Evolutionary conservation across 2,797 vertebrate species (phyloP), one percentile per base, ranked within the genome.

Genomic region (Melanotaenia trifasciata): DNA sequence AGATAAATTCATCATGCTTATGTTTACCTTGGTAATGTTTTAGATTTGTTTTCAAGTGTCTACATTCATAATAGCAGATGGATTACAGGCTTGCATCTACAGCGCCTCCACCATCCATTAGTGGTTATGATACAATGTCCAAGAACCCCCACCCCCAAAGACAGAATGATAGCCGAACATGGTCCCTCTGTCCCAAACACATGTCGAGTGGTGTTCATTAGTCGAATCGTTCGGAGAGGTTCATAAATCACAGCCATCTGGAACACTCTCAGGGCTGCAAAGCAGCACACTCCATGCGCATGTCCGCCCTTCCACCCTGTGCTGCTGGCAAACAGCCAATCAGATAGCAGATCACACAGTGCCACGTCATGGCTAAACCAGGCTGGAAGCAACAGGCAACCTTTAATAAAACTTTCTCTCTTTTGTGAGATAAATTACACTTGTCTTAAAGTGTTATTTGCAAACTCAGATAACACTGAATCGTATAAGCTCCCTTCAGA

Each of bases 171-270:
- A 60, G 79, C 36, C 38, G 65, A 77, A 86, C 87, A 87, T 54
- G 38, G 57, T 63, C 70, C 75, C 79, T 64, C 79, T 71, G 50
- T 86, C 77, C 84, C 78, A 45, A 87, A 86, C 87, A 84, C 89
- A 72, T 87, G 88, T 87, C 33, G 84, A 26, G 72, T 16, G 24
- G 74, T 58, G 74, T 87, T 87, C 83, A 79, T 90, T 89, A 86
- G 88, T 84, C 76, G 69, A 81, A 53, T 70, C 58, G 0, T 85
- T 90, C 72, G 14, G 74, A 85, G 72, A 75, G 78, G 66, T 89
- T 80, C 85, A 84, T 87, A 80, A 89, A 92, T 93, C 85, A 72
- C 74, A 64, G 66, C 87, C 90, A 88, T 89, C 88, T 91, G 87
- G 84, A 87, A 56, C 3, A 24, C 81, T 68, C 64, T 67, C 33